These are phyloP conservation scores for Hippocampus barbouri DNA, from an alignment of 2,113 vertebrate genomes.

Conservation along the genomic window DNA sequence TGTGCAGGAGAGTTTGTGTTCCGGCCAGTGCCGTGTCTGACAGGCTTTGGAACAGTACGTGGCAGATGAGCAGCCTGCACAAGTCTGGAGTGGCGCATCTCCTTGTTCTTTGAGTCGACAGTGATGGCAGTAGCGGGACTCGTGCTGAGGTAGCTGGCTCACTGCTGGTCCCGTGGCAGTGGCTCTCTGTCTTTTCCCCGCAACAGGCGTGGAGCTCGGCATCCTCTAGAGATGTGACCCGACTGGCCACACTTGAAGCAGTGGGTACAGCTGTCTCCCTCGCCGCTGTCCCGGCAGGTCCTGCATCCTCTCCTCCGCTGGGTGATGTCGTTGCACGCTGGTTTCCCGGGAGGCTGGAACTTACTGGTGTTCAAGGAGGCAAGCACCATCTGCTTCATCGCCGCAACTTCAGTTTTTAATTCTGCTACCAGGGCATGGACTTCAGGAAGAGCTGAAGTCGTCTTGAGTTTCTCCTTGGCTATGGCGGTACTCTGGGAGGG, in stretches of 20 bases:
- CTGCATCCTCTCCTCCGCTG: too few relatives aligned
- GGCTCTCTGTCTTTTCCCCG: not conserved
- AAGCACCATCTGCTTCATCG: too few relatives aligned
- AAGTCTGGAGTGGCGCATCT: not conserved
- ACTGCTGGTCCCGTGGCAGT: conserved; percentile 10
- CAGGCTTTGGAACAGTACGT: not conserved
- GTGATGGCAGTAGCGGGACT: conserved; percentile 1
- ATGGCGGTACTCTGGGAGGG: too few relatives aligned
- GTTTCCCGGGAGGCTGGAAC: too few relatives aligned
- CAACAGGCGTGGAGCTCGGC: not conserved
- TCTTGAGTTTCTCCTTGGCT: too few relatives aligned
- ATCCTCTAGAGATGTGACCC: conserved; percentile 4
- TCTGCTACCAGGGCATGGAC: too few relatives aligned
- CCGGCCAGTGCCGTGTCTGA: too few relatives aligned
- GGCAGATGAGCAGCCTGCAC: not conserved
- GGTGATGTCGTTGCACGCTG: too few relatives aligned
- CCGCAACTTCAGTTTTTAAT: too few relatives aligned
- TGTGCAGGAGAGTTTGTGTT: not conserved
- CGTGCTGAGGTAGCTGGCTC: not conserved
- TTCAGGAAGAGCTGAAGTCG: too few relatives aligned
- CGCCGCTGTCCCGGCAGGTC: conserved; percentile 1
- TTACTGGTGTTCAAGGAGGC: too few relatives aligned
- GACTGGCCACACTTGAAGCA: conserved; percentile 3
- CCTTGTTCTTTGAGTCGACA: not conserved
- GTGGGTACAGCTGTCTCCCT: conserved; percentile 1